A percentile compares a stretch with the other conserved stretches of the same genome.
phyloP scores from a whole-genome alignment of 2,888 invertebrate species.

The Orgyia antiqua region DNA sequence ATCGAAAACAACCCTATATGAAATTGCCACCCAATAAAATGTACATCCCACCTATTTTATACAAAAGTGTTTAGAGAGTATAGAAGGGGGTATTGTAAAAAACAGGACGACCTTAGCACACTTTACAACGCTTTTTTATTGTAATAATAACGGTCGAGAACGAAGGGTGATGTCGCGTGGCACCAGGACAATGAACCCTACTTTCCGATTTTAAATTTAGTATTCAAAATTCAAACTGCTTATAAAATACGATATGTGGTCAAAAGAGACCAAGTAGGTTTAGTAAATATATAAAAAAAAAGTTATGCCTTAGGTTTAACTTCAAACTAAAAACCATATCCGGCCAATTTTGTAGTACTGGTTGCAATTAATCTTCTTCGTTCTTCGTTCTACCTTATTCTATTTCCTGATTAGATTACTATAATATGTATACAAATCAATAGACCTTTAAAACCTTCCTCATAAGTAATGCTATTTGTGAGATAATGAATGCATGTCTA shows the following conservation, averaged over 20 bases:
- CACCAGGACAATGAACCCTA: slow-evolving; percentile 58
- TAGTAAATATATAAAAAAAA: too few relatives aligned
- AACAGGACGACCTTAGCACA: slow-evolving; percentile 35
- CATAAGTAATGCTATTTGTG: too few relatives aligned
- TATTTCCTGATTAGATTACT: too few relatives aligned
- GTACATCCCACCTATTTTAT: slow-evolving; percentile 18
- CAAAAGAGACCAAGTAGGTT: too few relatives aligned
- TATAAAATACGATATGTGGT: slow-evolving; percentile 16
- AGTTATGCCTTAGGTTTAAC: too few relatives aligned
- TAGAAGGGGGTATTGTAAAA: slow-evolving; percentile 18
- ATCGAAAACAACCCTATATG: slow-evolving; percentile 17
- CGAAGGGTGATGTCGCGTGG: slow-evolving; percentile 55
- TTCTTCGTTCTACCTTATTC: too few relatives aligned
- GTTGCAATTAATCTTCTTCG: too few relatives aligned
- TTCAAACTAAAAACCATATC: too few relatives aligned
- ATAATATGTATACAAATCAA: too few relatives aligned
- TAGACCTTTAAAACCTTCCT: too few relatives aligned
- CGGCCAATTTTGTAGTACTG: too few relatives aligned
- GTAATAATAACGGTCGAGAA: slow-evolving; percentile 48
- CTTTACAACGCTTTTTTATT: slow-evolving; percentile 32
- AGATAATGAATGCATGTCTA: too few relatives aligned
- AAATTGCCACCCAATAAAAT: slow-evolving; percentile 30
- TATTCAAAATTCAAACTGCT: slow-evolving; percentile 18
- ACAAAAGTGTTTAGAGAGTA: slow-evolving; percentile 14
- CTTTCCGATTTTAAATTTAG: slow-evolving; percentile 16